Base-by-base conservation (phyloP, 2,888 invertebrate genomes). In the Mesorhabditis belari region DNA sequence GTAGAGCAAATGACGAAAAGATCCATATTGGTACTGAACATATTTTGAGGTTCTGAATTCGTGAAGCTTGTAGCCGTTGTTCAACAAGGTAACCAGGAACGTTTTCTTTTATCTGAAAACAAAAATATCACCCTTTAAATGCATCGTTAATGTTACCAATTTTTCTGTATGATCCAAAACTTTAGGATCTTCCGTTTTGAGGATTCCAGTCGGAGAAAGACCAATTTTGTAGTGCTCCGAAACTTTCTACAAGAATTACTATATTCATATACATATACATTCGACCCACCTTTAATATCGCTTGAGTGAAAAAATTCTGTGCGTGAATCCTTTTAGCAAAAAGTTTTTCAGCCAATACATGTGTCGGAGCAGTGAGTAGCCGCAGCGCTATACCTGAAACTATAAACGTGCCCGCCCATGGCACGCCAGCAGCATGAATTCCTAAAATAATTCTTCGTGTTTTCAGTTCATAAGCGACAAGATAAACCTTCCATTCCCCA, bases 1-100 rank as follows among this genome's bases (percentile, higher is more conserved):
- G 65, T 26, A 77, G 62, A 5, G 77, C 77, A 49, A 77, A 77
- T 6, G 77, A 76, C 6, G 77, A 77, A 60, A 74, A 76, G 28
- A 77, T 67, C 77, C 77, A 77, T 5, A 76, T 60, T n/a, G 77
- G 77, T 4, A 77, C 70, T 4, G 76, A 73, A 49, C 67, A 70
- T 63, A 75, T 72, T 61, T 77, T 77, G 51, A 77, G 62, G 60
- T 75, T 76, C 44, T 75, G 74, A 59, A 77, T 77, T 26, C 77
- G 61, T 4, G 73, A 67, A 3, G 74, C 66, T 44, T 74, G 75
- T 5, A 77, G 65, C n/a, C 65, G 61, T 53, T 75, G 64, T 50
- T 73, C 69, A 5, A 62, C 53, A 25, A 72, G 62, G 55, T 71
- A 69, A 23, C 63, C 60, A 2, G 65, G 66, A 4, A 74, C 67